These are phyloP conservation scores for Holotrichia oblita DNA, from an alignment of 1,140 invertebrate species.

Conservation along the genomic window DNA sequence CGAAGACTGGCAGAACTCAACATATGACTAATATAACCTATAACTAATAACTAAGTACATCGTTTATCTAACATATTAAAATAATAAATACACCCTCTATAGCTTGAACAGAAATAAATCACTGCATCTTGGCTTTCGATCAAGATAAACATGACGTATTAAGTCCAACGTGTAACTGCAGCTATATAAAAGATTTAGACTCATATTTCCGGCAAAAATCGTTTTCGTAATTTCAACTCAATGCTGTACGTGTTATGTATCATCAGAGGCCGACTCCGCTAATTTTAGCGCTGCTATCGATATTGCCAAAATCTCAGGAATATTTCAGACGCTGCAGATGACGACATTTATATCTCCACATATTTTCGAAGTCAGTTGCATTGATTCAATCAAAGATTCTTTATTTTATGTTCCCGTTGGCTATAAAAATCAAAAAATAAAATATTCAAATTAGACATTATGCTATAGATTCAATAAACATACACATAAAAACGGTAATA, in stretches of 20 bases:
- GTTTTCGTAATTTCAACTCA: background rate
- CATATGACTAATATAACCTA: too few species aligned
- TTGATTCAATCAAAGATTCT: background rate
- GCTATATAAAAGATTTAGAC: slow-evolving; percentile 4
- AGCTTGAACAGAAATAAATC: background rate
- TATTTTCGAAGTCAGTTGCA: slow-evolving; percentile 17
- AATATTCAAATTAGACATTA: too few species aligned
- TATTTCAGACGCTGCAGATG: background rate
- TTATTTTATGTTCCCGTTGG: too few species aligned
- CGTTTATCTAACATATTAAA: background rate
- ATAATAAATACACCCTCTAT: slow-evolving; percentile 5
- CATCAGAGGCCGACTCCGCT: background rate
- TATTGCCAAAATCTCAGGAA: background rate
- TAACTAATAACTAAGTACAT: background rate
- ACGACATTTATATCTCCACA: background rate
- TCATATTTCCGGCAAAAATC: slow-evolving; percentile 8
- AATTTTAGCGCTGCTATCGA: background rate
- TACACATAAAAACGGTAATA: too few species aligned
- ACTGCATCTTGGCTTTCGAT: background rate
- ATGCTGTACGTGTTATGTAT: background rate
- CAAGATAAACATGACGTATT: slow-evolving; percentile 12
- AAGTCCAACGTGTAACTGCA: background rate
- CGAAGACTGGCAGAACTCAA: too few species aligned
- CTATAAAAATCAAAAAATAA: too few species aligned
- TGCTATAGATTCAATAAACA: too few species aligned